Evolutionary conservation across 2,113 vertebrate genomes (phyloP).

Genomic region (Acrocephalus kingi): DNA sequence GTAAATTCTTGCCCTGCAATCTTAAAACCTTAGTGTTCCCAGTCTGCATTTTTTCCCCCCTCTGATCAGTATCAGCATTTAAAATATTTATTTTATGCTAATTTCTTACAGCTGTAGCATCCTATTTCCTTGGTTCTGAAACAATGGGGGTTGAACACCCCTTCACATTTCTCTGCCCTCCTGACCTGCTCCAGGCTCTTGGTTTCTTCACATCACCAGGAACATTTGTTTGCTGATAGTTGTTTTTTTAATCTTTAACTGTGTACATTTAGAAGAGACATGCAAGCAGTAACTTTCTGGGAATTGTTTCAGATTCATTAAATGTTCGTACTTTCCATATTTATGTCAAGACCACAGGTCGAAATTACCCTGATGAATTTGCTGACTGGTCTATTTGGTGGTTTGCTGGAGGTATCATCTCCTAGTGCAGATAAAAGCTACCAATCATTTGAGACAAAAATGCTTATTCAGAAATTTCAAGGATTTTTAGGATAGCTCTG

Average conservation of each 20-base stretch:
- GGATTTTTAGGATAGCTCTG: neutral
- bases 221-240: neutral
- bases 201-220: neutral
- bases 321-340: neutral
- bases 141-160: neutral
- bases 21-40: neutral
- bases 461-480: neutral
- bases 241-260: neutral
- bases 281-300: neutral
- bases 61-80: neutral
- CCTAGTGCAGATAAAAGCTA: neutral
- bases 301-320: neutral
- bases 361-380: neutral
- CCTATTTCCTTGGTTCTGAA: neutral
- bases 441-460: neutral
- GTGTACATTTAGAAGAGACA: neutral
- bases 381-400: neutral
- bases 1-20: neutral
- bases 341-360: neutral
- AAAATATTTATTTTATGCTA: neutral
- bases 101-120: neutral
- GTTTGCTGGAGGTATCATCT: neutral
- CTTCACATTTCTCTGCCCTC: rapidly evolving
- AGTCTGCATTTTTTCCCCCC: rapidly evolving
- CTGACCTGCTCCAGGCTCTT: neutral